phyloP scores from a whole-genome alignment of 1,140 invertebrate species.

The Lucilia sericata region DNA sequence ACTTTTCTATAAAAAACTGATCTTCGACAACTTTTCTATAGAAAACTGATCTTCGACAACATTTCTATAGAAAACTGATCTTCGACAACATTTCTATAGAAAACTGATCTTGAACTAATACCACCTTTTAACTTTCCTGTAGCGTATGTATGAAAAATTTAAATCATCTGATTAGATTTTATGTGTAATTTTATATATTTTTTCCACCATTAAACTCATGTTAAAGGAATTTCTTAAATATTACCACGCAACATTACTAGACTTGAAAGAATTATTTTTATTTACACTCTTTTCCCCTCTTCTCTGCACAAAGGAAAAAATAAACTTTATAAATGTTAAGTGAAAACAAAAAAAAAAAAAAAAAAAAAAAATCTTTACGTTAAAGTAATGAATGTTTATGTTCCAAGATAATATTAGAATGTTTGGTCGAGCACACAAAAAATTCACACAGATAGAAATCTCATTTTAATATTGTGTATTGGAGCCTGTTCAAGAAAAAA shows the following conservation, averaged over 20 bases:
- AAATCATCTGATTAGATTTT: slow-evolving; percentile 44
- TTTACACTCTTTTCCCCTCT: neutral
- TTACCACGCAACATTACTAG: slow-evolving; percentile 35
- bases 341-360: neutral
- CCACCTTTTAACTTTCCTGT: neutral
- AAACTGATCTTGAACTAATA: neutral
- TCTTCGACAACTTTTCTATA: no score
- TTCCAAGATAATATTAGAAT: slow-evolving; percentile 42
- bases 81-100: neutral
- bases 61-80: no score
- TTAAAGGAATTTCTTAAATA: slow-evolving; percentile 40
- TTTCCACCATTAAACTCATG: slow-evolving; percentile 34
- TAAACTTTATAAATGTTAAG: neutral
- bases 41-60: no score
- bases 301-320: neutral
- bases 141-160: slow-evolving; percentile 22
- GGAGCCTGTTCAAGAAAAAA: neutral
- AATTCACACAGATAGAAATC: slow-evolving; percentile 32
- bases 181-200: slow-evolving; percentile 42
- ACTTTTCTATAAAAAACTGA: no score
- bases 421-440: neutral
- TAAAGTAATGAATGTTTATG: slow-evolving; percentile 43
- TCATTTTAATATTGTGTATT: slow-evolving; percentile 23
- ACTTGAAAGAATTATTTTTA: slow-evolving; percentile 26
- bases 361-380: neutral